Conservation (phyloP, 2,797 vertebrate species). For the Ptychadena robeensis region DNA sequence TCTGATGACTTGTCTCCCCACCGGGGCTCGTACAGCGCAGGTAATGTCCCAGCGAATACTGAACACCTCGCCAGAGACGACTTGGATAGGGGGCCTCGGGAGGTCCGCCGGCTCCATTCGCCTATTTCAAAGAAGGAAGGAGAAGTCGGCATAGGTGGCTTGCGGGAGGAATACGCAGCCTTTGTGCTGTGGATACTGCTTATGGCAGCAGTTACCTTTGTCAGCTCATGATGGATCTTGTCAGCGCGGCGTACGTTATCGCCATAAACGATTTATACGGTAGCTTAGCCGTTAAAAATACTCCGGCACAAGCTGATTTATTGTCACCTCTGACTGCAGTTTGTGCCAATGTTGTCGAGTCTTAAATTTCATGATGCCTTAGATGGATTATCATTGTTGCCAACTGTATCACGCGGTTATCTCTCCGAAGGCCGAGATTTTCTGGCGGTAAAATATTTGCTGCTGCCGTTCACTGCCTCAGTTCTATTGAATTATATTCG, state of each 20-base stretch:
- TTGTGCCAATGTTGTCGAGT: neutral
- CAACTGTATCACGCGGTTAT: neutral
- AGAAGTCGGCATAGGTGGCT: slow-evolving; percentile 4
- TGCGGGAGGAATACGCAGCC: slow-evolving; percentile 34
- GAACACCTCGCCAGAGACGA: slow-evolving; percentile 15
- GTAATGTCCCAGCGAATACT: slow-evolving; percentile 39
- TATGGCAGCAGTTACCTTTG: slow-evolving; percentile 33
- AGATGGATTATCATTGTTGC: neutral
- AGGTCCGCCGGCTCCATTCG: neutral
- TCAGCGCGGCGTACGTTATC: neutral
- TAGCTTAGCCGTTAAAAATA: slow-evolving; percentile 39
- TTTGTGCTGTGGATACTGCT: neutral
- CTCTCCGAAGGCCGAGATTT: neutral
- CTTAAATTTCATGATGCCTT: neutral
- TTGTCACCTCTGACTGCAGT: slow-evolving; percentile 1
- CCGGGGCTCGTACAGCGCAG: slow-evolving; percentile 33
- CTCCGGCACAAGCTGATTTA: neutral
- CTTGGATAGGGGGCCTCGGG: neutral
- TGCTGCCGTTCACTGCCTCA: too few species aligned
- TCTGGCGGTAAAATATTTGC: too few species aligned
- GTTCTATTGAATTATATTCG: too few species aligned
- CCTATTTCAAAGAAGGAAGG: slow-evolving; percentile 18
- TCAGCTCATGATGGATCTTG: slow-evolving; percentile 31
- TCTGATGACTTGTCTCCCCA: slow-evolving; percentile 54
- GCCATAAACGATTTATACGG: slow-evolving; percentile 28